Conservation (phyloP, 2,113 vertebrate species). For the Nesoenas mayeri region DNA sequence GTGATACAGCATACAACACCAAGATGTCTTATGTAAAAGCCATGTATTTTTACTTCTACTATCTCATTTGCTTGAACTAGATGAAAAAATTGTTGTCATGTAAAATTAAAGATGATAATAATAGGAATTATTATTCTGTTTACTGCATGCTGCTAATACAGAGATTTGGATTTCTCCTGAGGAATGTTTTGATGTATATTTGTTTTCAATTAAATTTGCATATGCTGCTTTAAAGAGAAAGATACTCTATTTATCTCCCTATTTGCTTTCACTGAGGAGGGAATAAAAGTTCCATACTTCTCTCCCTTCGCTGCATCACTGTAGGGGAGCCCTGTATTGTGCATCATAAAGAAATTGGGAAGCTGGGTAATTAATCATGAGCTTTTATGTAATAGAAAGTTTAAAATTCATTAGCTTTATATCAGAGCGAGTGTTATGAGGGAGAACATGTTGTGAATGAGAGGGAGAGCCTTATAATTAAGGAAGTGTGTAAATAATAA, state of each 20-base stretch:
- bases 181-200: slow-evolving; percentile 57
- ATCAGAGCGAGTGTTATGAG: slow-evolving; percentile 59
- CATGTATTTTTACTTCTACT: neutral
- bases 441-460: slow-evolving; percentile 67
- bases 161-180: slow-evolving; percentile 57
- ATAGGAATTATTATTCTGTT: slow-evolving; percentile 61
- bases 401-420: slow-evolving; percentile 76
- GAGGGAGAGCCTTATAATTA: slow-evolving; percentile 79
- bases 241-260: slow-evolving; percentile 42
- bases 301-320: neutral
- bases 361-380: slow-evolving; percentile 76
- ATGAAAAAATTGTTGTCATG: slow-evolving; percentile 17
- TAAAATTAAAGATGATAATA: slow-evolving; percentile 63
- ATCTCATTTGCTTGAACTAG: slow-evolving; percentile 12
- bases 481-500: slow-evolving; percentile 83
- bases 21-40: neutral
- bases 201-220: slow-evolving; percentile 70
- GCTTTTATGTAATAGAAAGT: slow-evolving; percentile 75
- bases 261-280: slow-evolving; percentile 40
- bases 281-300: slow-evolving; percentile 31
- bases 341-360: slow-evolving; percentile 44
- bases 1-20: neutral
- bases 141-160: slow-evolving; percentile 40
- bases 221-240: slow-evolving; percentile 44
- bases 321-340: slow-evolving; percentile 21